Conservation (phyloP, 1,140 invertebrate genomes). For the Drosophila orosa region DNA sequence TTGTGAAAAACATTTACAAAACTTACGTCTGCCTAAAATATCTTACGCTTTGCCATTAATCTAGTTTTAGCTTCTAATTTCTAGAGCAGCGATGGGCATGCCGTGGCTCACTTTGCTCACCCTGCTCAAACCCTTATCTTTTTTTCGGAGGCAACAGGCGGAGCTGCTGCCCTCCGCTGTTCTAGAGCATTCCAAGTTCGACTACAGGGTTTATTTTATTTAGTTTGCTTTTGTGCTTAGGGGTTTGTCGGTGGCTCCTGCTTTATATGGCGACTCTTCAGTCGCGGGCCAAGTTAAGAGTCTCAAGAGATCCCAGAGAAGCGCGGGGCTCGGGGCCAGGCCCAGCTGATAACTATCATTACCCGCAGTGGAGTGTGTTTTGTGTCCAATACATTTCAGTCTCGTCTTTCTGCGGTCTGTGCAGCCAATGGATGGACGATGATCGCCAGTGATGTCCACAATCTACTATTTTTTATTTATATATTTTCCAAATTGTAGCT, state of each 20-base stretch:
- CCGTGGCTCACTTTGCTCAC: too few relatives aligned
- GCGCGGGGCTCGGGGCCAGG: constrained; percentile 45
- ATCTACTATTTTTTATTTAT: background rate
- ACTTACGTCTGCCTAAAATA: too few relatives aligned
- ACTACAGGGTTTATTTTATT: background rate
- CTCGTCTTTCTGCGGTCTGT: constrained; percentile 59
- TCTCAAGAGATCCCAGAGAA: constrained; percentile 20
- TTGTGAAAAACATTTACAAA: too few relatives aligned
- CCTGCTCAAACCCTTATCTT: too few relatives aligned
- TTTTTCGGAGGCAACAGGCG: too few relatives aligned
- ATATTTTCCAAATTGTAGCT: background rate
- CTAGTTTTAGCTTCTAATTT: too few relatives aligned
- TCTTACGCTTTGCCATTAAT: too few relatives aligned
- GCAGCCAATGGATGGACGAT: constrained; percentile 32
- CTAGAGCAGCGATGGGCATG: too few relatives aligned
- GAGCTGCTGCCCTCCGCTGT: too few relatives aligned
- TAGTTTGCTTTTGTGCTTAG: background rate
- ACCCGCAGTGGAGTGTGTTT: constrained; percentile 59
- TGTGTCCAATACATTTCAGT: constrained; percentile 35
- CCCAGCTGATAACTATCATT: constrained; percentile 78
- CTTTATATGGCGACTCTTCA: constrained; percentile 59
- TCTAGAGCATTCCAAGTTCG: constrained; percentile 34
- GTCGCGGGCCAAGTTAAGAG: constrained; percentile 53
- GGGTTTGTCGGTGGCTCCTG: constrained; percentile 36
- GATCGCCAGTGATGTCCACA: constrained; percentile 23